phyloP scores from a whole-genome alignment of 2,113 vertebrate species.

The Struthio camelus region DNA sequence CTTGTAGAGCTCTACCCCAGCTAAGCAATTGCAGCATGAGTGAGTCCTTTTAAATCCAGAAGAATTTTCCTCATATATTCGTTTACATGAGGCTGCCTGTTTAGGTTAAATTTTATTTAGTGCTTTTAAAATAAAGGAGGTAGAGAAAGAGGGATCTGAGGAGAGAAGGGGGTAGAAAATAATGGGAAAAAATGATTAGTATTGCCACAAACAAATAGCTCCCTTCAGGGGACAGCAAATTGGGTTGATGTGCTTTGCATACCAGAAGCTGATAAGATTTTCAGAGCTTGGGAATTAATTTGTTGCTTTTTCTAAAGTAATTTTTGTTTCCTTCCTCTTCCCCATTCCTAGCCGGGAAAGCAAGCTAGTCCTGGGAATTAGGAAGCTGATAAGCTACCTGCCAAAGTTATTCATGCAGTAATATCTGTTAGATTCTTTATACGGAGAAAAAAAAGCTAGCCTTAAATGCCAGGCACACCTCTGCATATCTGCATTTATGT shows the following conservation, averaged over 20 bases:
- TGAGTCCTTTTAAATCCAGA: background rate
- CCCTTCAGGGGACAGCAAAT: constrained; percentile 29
- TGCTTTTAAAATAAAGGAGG: background rate
- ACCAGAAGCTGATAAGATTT: constrained; percentile 15
- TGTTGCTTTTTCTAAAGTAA: background rate
- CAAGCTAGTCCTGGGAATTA: background rate
- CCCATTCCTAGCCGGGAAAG: background rate
- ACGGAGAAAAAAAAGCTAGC: background rate
- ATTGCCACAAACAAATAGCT: background rate
- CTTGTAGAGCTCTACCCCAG: background rate
- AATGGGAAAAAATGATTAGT: background rate
- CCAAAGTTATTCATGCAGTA: background rate
- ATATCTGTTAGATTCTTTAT: background rate
- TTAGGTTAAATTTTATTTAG: background rate
- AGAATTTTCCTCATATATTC: background rate
- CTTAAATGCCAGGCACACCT: background rate
- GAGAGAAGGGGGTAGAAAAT: background rate
- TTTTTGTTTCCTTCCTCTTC: background rate
- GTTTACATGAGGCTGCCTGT: background rate
- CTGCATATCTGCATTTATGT: background rate
- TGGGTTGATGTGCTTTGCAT: background rate
- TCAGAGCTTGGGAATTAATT: background rate
- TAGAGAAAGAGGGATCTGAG: background rate
- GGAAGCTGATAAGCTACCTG: background rate
- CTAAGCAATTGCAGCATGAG: background rate